Base-by-base conservation (phyloP, 2,888 invertebrate genomes). In the Balanococcus diminutus region DNA sequence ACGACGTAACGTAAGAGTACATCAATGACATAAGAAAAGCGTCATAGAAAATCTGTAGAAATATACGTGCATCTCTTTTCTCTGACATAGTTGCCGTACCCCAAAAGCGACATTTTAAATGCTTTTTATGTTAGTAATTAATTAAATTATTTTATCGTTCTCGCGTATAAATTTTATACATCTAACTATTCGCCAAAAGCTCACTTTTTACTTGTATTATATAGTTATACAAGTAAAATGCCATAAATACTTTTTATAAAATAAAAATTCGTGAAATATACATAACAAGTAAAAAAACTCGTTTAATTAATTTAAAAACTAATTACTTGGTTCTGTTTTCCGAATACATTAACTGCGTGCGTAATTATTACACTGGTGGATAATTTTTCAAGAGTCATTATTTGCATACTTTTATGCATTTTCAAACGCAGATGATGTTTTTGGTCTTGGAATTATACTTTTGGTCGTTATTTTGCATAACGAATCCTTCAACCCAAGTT, bases 401-500 rank as follows among this genome's bases (percentile, higher is more conserved):
- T 67, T 67, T 28, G 67, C 67, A 67, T 67, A 67, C 67, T 67
- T 67, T 67, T 67, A 28, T 67, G 67, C 67, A 67, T 28, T 28
- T 67, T 16, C 28, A 67, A 67, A 67, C 22, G 16, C 28, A 16
- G 4, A 28, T 67, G 28, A 28, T n/a, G n/a, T 28, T 67, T 28
- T 67, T 28, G 28, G 28, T 67, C 67, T 67, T 67, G 31, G 25
- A n/a, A 16, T 51, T n/a, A 61, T 67, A 28, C 67, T 28, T 67
- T 67, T 28, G 4, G 25, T 22, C 19, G 16, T 67, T 31, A 67
- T 67, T 67, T 28, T 31, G 4, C 67, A 67, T 67, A 67, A 67
- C 67, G 67, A 67, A 67, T 5, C 28, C 28, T 67, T 31, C 67
- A 61, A 61, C 25, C 28, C 14, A 16, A 67, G 28, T 67, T 67